Base-by-base conservation (phyloP, 1,140 invertebrate genomes). In the Popillia japonica region DNA sequence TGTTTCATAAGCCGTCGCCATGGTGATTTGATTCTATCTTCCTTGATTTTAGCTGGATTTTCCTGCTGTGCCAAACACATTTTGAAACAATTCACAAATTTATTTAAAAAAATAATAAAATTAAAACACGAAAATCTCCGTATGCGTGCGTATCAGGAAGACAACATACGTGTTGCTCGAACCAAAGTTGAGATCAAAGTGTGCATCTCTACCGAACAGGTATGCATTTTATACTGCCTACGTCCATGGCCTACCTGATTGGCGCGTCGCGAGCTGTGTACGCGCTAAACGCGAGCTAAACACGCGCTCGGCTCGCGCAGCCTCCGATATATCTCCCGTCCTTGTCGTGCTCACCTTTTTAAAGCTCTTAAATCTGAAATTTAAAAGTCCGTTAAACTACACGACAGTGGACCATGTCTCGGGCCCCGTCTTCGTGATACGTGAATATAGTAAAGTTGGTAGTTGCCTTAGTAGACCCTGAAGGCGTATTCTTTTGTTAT, bases 241-340 rank as follows among this genome's bases (percentile, higher is more conserved):
- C 22, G 73, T 27, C 72, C 27, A 59, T 42, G 72, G 48, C 48
- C 78, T 79, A 81, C 79, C 79, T 79, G 79, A 79, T 78, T 72
- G 59, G 48, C 42, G n/a, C 44, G 40, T 41, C 64, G 75, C 55
- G 64, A n/a, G 77, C 78, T 14, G 14, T n/a, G 72, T 55, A 40
- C 79, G 76, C 77, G 79, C 77, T 68, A 59, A 82, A 80, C 81
- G 81, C 81, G 82, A 80, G 82, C 81, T 79, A 40, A 79, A 81
- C 82, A 81, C 82, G 81, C 81, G 82, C 75, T 41, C 72, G 75
- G 79, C 82, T 79, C 77, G 79, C 81, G 81, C 80, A 80, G 42
- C 73, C 41, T 68, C 64, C 75, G 34, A 17, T 40, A n/a, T 17
- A 55, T 55, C 48, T 17, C 48, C 48, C 4, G 6, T 55, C 48